Conservation (phyloP, 2,797 vertebrate genomes). For the Pelodytes ibericus region DNA sequence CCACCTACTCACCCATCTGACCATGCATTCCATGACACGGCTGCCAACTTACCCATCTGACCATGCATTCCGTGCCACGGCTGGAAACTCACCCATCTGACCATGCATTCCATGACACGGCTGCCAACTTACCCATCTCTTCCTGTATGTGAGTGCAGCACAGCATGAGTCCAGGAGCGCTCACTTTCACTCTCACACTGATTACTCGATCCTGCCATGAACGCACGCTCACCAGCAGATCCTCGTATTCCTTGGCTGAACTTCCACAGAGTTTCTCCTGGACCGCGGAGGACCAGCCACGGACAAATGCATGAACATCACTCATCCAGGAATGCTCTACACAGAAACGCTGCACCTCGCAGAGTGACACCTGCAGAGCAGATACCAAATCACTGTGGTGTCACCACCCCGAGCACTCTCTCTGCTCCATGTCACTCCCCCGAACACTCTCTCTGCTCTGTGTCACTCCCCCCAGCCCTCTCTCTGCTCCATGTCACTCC, state of each 20-base stretch:
- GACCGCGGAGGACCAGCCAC: slow-evolving; percentile 66
- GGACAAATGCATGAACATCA: slow-evolving; percentile 67
- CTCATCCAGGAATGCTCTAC: slow-evolving; percentile 70
- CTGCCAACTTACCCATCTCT: slow-evolving; percentile 74
- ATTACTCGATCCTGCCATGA: slow-evolving; percentile 68
- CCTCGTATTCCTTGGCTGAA: slow-evolving; percentile 66
- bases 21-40: too few relatives aligned
- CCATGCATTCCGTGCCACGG: too few relatives aligned
- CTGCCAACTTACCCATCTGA: too few relatives aligned
- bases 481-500: background rate
- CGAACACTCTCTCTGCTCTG: background rate
- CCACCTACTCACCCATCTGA: too few relatives aligned
- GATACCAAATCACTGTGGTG: too few relatives aligned
- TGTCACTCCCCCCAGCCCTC: background rate
- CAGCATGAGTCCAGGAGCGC: slow-evolving; percentile 73
- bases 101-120: too few relatives aligned
- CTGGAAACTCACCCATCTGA: too few relatives aligned
- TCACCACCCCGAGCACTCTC: background rate
- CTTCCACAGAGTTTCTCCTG: slow-evolving; percentile 69
- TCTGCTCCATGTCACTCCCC: background rate
- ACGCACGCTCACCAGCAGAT: slow-evolving; percentile 66
- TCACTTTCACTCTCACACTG: slow-evolving; percentile 60
- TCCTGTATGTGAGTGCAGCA: slow-evolving; percentile 65
- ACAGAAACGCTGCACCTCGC: slow-evolving; percentile 73
- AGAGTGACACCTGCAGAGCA: slow-evolving; percentile 67